A percentile compares a stretch with the other conserved stretches of the same genome.
These are phyloP conservation scores for Maniola hyperantus DNA, from an alignment of 2,888 invertebrate genomes.

Conservation along the genomic window DNA sequence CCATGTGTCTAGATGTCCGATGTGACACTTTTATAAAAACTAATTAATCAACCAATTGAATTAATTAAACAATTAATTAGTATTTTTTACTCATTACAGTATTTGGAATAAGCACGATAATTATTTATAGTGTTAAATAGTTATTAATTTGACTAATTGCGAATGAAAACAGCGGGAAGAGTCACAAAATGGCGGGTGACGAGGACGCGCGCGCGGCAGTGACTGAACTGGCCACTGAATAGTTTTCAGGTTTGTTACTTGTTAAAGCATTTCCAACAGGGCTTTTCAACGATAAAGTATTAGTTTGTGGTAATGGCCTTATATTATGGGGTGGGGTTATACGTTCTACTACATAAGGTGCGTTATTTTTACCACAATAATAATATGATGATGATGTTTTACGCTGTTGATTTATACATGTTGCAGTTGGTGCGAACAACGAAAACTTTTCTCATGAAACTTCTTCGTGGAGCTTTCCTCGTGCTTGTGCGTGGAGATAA, in stretches of 20 bases:
- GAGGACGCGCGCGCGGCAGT: slow-evolving; percentile 55
- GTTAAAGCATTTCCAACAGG: slow-evolving; percentile 21
- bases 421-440: no score
- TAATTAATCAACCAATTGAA: not conserved
- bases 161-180: slow-evolving; percentile 58
- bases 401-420: no score
- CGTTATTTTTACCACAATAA: not conserved
- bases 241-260: slow-evolving; percentile 32
- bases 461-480: no score
- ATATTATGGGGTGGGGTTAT: not conserved
- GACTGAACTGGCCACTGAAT: slow-evolving; percentile 58
- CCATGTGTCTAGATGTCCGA: not conserved
- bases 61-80: not conserved
- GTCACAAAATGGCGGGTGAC: slow-evolving; percentile 57
- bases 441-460: no score
- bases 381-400: not conserved
- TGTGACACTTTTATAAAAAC: not conserved
- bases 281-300: slow-evolving; percentile 24
- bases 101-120: not conserved
- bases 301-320: slow-evolving; percentile 23
- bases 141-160: slow-evolving; percentile 16
- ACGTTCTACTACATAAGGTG: slow-evolving; percentile 5
- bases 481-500: no score
- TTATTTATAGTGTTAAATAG: not conserved
- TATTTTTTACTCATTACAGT: not conserved